Percentiles rank a stretch among this genome's conserved stretches.
phyloP scores from a whole-genome alignment of 2,797 vertebrate species.

The Sylvilagus floridanus region DNA sequence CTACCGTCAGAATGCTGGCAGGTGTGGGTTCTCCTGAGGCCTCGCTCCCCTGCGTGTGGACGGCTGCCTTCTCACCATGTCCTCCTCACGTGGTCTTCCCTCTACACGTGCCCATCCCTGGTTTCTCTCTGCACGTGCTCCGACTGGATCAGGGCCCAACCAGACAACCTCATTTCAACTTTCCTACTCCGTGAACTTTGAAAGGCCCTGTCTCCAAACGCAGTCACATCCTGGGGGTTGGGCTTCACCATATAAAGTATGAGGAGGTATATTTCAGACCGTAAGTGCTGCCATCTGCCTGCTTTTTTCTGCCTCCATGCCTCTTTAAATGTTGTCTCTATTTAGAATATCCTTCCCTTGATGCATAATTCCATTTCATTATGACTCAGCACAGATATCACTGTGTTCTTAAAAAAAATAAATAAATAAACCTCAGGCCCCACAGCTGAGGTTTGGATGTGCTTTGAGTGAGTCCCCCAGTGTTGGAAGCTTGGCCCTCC shows the following conservation, averaged over 20 bases:
- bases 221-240: background rate
- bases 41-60: too few relatives aligned
- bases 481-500: too few relatives aligned
- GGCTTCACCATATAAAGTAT: background rate
- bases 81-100: background rate
- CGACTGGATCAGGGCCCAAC: background rate
- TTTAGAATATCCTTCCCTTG: conserved; percentile 31
- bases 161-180: background rate
- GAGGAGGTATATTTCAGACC: background rate
- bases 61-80: background rate
- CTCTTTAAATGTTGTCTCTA: background rate
- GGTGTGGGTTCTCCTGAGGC: background rate
- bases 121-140: background rate
- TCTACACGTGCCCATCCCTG: background rate
- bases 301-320: background rate
- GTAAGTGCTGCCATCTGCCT: background rate
- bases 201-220: background rate
- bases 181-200: background rate
- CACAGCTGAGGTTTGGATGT: background rate
- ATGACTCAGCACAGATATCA: background rate
- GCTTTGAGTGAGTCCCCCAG: too few relatives aligned
- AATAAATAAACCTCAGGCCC: background rate
- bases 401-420: background rate
- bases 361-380: background rate
- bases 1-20: background rate